phyloP scores from a whole-genome alignment of 2,797 vertebrate genomes.

The Meda fulgida region DNA sequence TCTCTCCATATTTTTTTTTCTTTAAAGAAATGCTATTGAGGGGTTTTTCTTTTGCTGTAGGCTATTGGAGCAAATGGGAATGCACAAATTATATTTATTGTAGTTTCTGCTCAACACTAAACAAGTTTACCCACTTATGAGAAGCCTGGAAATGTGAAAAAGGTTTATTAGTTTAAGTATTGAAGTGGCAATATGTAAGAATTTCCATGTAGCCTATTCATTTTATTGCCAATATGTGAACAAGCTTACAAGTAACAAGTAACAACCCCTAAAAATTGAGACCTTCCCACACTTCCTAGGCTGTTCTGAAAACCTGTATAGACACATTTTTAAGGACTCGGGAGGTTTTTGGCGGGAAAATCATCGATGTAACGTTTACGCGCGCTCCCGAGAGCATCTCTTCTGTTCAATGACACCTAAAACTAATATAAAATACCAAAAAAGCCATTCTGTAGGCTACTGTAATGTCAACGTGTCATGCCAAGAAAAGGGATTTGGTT shows the following conservation, averaged over 20 bases:
- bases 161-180: background rate
- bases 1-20: background rate
- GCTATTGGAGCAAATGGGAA: background rate
- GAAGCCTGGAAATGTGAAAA: background rate
- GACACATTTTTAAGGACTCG: background rate
- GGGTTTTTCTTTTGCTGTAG: background rate
- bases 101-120: no score
- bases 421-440: no score
- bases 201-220: background rate
- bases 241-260: background rate
- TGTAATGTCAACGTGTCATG: background rate
- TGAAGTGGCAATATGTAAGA: background rate
- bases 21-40: background rate
- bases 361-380: background rate
- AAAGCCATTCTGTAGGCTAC: background rate
- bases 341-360: background rate
- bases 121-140: background rate
- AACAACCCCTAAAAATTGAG: background rate
- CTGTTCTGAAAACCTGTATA: background rate
- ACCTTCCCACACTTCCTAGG: background rate
- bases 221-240: background rate
- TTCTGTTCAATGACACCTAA: background rate
- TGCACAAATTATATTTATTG: background rate
- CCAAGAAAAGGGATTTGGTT: no score
- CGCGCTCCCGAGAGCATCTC: background rate